Base-by-base conservation (phyloP, 2,113 vertebrate genomes). In the Triplophysa tibetana region DNA sequence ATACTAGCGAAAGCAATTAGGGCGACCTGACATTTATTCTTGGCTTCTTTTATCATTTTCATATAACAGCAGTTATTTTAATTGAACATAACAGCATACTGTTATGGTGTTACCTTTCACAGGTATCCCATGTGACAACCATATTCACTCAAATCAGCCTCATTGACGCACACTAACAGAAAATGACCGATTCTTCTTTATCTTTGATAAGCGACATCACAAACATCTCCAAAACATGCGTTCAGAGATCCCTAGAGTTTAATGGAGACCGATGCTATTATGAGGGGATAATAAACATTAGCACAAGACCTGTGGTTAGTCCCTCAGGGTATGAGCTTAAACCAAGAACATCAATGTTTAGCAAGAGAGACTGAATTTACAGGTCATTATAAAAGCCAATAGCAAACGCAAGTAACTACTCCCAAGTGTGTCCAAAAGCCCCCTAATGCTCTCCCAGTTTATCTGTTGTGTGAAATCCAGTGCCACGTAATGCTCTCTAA, bases 371-470 rank as follows among this genome's bases (percentile, higher is more conserved):
- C 83, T 88, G 90, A 90, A 92, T 91, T 89, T 90, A 89, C 88
- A 86, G 89, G 87, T 90, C 87, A 90, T 92, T 91, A 91, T 81
- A 85, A 86, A 79, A 87, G 87, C 86, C 89, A 92, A 91, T 89
- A 90, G 89, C 88, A 86, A 89, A 86, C 81, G 78, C 56, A 50
- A 84, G 85, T 77, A 85, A 83, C 86, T 83, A 33, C 33, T 33
- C 33, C 48, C 13, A 68, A 72, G 86, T 58, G 52, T 82, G 84
- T 88, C 81, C 82, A 85, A 75, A 79, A 54, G 56, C 74, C 66
- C 61, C 54, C 21, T 29, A 26, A 17, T 16, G 11, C 29, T 24
- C 64, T 70, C 17, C 26, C 60, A 68, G 21, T 72, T 43, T 43
- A 80, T 58, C 61, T 33, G 60, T 70, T 74, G 52, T 21, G 41